These are phyloP conservation scores for Megalurothrips usitatus DNA, from an alignment of 2,888 invertebrate species.

Conservation along the genomic window DNA sequence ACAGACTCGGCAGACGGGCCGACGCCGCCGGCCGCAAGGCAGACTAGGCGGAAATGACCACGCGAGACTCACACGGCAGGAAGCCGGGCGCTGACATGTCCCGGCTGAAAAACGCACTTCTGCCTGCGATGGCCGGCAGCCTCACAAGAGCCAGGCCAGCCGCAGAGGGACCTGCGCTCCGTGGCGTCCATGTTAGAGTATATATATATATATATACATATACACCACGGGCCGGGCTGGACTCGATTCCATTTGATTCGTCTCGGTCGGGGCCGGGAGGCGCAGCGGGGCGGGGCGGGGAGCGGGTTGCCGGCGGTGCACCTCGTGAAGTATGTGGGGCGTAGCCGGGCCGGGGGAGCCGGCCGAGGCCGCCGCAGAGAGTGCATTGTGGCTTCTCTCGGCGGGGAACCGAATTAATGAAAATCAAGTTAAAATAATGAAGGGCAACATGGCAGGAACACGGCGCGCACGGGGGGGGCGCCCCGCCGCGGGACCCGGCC, in stretches of 20 bases:
- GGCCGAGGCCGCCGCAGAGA: neutral
- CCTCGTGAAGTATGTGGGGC: constrained; percentile 16
- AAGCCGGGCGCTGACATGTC: too few relatives aligned
- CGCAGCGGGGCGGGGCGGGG: neutral
- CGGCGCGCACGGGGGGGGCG: neutral
- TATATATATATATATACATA: too few relatives aligned
- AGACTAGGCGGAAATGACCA: too few relatives aligned
- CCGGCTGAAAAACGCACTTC: too few relatives aligned
- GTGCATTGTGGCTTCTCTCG: constrained; percentile 21
- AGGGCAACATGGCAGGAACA: constrained; percentile 25
- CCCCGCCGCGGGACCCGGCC: neutral
- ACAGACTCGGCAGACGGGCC: too few relatives aligned
- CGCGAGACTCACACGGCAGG: too few relatives aligned
- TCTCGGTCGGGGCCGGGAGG: neutral
- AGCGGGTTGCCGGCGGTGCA: neutral
- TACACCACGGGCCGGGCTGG: neutral
- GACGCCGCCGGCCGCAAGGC: too few relatives aligned
- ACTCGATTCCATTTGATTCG: constrained; percentile 13
- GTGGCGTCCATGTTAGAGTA: too few relatives aligned
- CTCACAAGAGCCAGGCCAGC: too few relatives aligned
- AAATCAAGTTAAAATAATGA: constrained; percentile 27
- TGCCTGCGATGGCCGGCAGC: too few relatives aligned
- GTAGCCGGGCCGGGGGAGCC: neutral
- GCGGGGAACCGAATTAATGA: constrained; percentile 24
- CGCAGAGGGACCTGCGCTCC: too few relatives aligned